Evolutionary conservation across 2,113 vertebrate genomes (phyloP).

Genomic region (Pyrgilauda ruficollis): DNA sequence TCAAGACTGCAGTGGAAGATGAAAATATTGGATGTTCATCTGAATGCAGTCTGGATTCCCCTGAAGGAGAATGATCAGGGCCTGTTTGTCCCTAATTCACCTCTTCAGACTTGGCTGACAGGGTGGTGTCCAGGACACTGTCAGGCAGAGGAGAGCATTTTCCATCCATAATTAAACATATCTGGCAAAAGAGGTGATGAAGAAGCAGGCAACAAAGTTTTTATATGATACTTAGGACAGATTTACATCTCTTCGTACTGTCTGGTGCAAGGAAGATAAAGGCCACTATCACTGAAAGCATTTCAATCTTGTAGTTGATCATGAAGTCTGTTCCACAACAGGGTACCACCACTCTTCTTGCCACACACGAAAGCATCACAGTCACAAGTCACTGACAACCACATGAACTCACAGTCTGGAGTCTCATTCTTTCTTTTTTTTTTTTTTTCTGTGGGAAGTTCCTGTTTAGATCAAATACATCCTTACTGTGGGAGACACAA

Average conservation of each 20-base stretch:
- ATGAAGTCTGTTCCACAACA: not conserved
- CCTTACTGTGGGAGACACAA: not conserved
- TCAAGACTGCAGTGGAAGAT: not conserved
- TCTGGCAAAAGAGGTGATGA: not conserved
- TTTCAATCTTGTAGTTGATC: not conserved
- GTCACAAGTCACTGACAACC: not conserved
- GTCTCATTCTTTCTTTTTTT: not conserved
- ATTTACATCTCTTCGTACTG: not conserved
- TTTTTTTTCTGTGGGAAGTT: not conserved
- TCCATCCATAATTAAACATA: not conserved
- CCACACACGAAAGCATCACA: not conserved
- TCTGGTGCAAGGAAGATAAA: not conserved
- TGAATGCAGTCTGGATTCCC: not conserved
- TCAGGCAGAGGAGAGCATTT: not conserved
- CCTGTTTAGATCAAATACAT: not conserved
- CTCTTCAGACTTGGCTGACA: not conserved
- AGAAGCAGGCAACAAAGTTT: not conserved
- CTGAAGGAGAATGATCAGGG: not conserved
- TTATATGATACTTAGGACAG: not conserved
- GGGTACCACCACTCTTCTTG: not conserved
- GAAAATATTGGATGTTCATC: not conserved
- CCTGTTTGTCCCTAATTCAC: not conserved
- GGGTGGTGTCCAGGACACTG: not conserved
- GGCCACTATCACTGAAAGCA: not conserved
- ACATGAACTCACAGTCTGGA: not conserved